Percentiles rank a stretch among this genome's conserved stretches.
These are phyloP conservation scores for Falco naumanni DNA, from an alignment of 2,797 vertebrate genomes.

Conservation along the genomic window DNA sequence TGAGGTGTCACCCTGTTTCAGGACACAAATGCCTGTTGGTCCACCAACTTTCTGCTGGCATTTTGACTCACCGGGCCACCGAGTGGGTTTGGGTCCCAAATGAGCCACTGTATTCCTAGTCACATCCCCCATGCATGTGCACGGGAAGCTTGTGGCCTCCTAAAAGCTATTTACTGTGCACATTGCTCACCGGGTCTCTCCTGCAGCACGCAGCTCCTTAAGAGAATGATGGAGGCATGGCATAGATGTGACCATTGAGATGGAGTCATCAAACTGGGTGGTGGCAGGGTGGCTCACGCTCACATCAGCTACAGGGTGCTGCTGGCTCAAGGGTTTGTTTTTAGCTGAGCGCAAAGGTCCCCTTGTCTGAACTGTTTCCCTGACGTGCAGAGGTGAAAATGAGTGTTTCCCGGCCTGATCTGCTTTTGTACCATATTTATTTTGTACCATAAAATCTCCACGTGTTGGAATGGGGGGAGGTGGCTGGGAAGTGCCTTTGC, in stretches of 20 bases:
- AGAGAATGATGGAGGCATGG: neutral
- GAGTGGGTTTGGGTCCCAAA: neutral
- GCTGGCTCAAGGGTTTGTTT: neutral
- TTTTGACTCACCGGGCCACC: neutral
- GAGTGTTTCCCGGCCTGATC: neutral
- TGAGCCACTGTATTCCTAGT: neutral
- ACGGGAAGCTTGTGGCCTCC: neutral
- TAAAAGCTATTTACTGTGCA: neutral
- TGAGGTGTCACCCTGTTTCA: fast-evolving
- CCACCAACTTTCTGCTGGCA: neutral
- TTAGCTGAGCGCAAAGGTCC: neutral
- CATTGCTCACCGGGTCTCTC: fast-evolving
- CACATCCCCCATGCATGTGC: fast-evolving
- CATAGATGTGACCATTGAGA: fast-evolving
- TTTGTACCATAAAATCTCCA: neutral
- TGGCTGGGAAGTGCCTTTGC: neutral
- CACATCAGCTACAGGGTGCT: neutral
- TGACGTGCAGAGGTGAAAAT: neutral
- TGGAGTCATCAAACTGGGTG: neutral
- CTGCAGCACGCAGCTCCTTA: neutral
- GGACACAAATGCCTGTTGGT: neutral
- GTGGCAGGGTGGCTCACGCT: neutral
- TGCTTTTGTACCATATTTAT: neutral
- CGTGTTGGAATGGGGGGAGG: neutral
- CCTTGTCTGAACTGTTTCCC: neutral